A percentile compares a stretch with the other conserved stretches of the same genome.
These are phyloP conservation scores for Planococcus citri DNA, from an alignment of 1,140 invertebrate genomes.

Conservation along the genomic window DNA sequence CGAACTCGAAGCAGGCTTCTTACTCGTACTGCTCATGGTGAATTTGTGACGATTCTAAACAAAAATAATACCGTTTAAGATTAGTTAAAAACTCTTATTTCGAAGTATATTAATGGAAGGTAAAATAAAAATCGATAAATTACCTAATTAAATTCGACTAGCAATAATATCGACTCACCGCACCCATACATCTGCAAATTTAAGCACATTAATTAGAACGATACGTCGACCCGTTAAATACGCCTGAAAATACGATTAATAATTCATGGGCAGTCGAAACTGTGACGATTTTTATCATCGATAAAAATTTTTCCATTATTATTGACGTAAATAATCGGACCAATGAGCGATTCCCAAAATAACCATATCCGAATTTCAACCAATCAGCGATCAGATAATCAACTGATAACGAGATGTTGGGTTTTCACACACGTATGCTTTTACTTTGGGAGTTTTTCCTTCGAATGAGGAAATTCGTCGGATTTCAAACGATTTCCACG, in stretches of 20 bases:
- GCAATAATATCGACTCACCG: not conserved
- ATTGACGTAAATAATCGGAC: not conserved
- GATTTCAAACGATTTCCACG: too few relatives aligned
- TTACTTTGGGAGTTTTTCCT: too few relatives aligned
- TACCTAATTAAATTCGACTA: not conserved
- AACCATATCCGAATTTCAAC: not conserved
- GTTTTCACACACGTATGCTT: not conserved
- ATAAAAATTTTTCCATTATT: not conserved
- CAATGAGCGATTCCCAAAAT: not conserved
- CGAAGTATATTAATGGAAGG: not conserved
- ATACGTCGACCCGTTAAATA: too few relatives aligned
- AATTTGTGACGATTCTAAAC: not conserved
- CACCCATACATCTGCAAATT: not conserved
- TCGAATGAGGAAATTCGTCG: too few relatives aligned
- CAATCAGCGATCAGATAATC: not conserved
- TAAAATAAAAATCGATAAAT: not conserved
- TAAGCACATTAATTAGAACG: too few relatives aligned
- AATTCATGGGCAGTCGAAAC: not conserved
- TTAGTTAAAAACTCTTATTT: not conserved
- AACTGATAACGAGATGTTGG: not conserved
- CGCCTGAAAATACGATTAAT: too few relatives aligned
- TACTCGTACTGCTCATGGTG: not conserved
- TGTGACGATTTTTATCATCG: not conserved
- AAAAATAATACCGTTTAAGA: not conserved
- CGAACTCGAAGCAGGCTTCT: not conserved